A percentile compares a stretch with the other conserved stretches of the same genome.
Conservation (phyloP, 1,140 invertebrate species). For the Cyphomyrmex costatus region DNA sequence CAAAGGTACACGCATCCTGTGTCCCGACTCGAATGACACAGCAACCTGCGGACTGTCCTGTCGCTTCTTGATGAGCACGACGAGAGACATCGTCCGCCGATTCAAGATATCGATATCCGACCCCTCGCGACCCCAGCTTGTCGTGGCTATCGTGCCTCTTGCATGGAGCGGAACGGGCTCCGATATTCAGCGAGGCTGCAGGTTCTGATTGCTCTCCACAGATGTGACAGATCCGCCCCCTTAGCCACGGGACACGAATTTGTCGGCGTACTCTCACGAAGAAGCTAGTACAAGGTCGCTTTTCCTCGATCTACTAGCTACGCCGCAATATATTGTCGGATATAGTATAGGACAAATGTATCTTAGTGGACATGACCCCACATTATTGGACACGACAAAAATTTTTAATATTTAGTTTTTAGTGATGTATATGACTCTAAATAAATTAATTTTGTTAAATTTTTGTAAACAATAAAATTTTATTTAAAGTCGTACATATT, state of each 20-base stretch:
- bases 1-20: slow-evolving; percentile 67
- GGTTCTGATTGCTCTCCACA: slow-evolving; percentile 75
- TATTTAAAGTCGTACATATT: too few species aligned
- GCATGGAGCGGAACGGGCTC: slow-evolving; percentile 52
- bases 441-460: too few species aligned
- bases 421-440: too few species aligned
- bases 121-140: slow-evolving; percentile 70
- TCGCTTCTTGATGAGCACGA: slow-evolving; percentile 80
- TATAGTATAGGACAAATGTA: neutral
- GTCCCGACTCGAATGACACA: slow-evolving; percentile 71
- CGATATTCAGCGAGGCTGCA: slow-evolving; percentile 66
- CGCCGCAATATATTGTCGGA: slow-evolving; percentile 51
- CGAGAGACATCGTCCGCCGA: slow-evolving; percentile 80
- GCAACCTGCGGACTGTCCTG: slow-evolving; percentile 68
- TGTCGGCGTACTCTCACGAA: slow-evolving; percentile 65
- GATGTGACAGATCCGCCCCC: slow-evolving; percentile 75
- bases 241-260: slow-evolving; percentile 75
- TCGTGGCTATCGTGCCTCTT: slow-evolving; percentile 45
- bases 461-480: too few species aligned
- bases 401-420: too few species aligned
- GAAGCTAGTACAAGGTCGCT: slow-evolving; percentile 35
- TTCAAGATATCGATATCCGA: slow-evolving; percentile 80
- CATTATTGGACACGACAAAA: too few species aligned
- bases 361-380: too few species aligned
- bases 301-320: neutral